Conservation (phyloP, 2,888 invertebrate genomes). For the Abscondita cerata region DNA sequence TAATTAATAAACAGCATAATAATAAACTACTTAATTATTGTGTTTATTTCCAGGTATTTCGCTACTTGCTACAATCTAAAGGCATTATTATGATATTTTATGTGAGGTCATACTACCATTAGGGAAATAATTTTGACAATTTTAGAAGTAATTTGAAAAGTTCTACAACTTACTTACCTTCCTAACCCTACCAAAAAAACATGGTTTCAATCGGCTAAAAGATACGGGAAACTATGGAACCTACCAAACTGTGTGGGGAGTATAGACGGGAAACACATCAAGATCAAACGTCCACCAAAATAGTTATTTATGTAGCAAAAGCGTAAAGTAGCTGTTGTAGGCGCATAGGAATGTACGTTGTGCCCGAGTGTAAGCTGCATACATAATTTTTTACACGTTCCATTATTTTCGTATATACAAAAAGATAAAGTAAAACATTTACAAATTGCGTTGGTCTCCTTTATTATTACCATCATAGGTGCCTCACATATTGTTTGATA, state of each 20-base stretch:
- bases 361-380: too few species aligned
- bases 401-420: too few species aligned
- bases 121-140: background rate
- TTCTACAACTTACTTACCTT: background rate
- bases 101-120: background rate
- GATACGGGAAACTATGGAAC: background rate
- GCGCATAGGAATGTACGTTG: too few species aligned
- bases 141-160: background rate
- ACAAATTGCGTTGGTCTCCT: too few species aligned
- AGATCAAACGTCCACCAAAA: background rate
- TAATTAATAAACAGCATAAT: background rate
- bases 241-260: background rate
- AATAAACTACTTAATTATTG: background rate
- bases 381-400: too few species aligned
- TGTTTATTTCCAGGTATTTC: background rate
- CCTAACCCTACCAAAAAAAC: too few species aligned
- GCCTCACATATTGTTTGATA: too few species aligned
- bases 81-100: background rate
- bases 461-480: too few species aligned
- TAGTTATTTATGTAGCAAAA: too few species aligned
- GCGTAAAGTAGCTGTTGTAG: too few species aligned
- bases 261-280: background rate
- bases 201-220: background rate
- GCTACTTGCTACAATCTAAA: too few species aligned
- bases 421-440: too few species aligned